Conservation (phyloP, 2,888 invertebrate species). For the Drosophila testacea region DNA sequence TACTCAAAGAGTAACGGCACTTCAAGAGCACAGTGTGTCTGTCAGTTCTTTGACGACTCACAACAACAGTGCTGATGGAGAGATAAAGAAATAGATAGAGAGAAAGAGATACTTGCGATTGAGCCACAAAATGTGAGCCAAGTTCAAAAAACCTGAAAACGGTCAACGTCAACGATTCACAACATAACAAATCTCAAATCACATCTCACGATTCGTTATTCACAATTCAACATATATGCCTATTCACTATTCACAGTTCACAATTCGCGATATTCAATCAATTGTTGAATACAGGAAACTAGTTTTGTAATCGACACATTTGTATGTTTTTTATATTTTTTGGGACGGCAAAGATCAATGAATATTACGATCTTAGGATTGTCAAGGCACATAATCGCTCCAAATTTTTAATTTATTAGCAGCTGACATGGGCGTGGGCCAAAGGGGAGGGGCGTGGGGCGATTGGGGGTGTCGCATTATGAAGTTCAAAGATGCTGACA, state of each 20-base stretch:
- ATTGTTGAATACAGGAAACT: constrained; percentile 48
- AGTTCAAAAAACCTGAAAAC: constrained; percentile 55
- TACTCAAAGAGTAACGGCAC: constrained; percentile 47
- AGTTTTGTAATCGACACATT: constrained; percentile 53
- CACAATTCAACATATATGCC: neutral
- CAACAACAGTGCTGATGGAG: constrained; percentile 19
- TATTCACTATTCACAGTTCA: constrained; percentile 6
- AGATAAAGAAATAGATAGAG: neutral
- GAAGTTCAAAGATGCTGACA: constrained; percentile 80
- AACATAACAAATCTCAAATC: constrained; percentile 4
- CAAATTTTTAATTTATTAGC: constrained; percentile 74
- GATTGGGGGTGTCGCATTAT: constrained; percentile 20
- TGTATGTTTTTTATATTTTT: neutral
- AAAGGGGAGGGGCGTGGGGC: neutral
- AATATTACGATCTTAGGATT: constrained; percentile 32
- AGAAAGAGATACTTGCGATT: constrained; percentile 10
- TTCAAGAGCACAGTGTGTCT: constrained; percentile 37
- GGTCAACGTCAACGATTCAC: constrained; percentile 10
- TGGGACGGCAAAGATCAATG: constrained; percentile 65
- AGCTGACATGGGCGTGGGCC: constrained; percentile 37
- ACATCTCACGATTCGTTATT: constrained; percentile 8
- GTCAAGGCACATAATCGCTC: constrained; percentile 72
- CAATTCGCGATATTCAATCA: constrained; percentile 35
- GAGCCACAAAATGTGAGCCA: constrained; percentile 26
- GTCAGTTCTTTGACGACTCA: constrained; percentile 24